Conservation (phyloP, 2,113 vertebrate genomes). For the Columbina picui region DNA sequence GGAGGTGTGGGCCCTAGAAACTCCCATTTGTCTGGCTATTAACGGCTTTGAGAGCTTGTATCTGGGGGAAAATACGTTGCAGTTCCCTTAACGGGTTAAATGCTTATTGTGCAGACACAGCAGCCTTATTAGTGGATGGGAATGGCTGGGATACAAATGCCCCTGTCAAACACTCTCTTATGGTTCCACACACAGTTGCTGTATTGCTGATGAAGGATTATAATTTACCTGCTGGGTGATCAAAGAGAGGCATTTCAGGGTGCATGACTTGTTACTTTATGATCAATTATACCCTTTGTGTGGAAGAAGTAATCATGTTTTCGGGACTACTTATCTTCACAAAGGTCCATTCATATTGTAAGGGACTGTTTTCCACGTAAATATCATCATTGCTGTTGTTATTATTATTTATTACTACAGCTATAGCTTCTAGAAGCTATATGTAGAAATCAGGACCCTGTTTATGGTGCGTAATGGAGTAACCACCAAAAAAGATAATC, state of each 20-base stretch:
- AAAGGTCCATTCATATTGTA: neutral
- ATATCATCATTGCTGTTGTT: neutral
- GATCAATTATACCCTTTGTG: neutral
- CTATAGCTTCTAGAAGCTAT: neutral
- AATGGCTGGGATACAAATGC: neutral
- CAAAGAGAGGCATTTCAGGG: neutral
- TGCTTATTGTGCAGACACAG: rapidly evolving
- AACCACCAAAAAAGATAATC: neutral
- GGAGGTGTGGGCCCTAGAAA: neutral
- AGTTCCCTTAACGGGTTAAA: rapidly evolving
- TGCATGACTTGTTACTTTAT: neutral
- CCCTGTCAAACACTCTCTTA: neutral
- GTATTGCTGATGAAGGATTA: neutral
- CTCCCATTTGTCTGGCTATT: neutral
- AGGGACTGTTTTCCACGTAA: neutral
- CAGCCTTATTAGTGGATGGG: neutral
- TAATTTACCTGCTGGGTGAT: neutral
- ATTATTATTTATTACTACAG: neutral
- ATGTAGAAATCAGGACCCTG: neutral
- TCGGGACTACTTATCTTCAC: neutral
- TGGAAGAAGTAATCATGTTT: neutral
- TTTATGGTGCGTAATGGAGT: neutral
- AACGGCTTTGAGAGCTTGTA: neutral
- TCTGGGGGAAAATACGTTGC: rapidly evolving
- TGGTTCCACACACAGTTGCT: rapidly evolving